Conservation (phyloP, 2,797 vertebrate genomes). For the Lithobates sylvaticus region DNA sequence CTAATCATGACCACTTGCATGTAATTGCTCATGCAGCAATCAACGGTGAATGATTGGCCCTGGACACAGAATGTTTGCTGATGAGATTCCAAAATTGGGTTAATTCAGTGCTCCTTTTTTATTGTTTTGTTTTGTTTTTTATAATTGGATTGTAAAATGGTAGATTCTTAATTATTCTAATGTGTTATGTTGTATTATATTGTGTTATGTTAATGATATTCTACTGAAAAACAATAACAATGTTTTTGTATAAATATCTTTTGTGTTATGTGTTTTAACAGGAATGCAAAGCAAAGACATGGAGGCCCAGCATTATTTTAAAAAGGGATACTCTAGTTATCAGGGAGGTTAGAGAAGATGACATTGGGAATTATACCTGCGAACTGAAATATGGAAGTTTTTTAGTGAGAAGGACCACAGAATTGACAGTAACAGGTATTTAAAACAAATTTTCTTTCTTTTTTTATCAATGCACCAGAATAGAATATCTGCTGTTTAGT, state of each 20-base stretch:
- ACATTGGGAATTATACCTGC: constrained; percentile 98
- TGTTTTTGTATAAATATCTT: not conserved
- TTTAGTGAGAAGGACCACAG: constrained; percentile 91
- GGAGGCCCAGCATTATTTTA: constrained; percentile 89
- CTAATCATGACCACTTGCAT: too few species aligned
- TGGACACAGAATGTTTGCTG: too few species aligned
- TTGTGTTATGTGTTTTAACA: constrained; percentile 70
- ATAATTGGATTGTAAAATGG: too few species aligned
- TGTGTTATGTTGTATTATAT: too few species aligned
- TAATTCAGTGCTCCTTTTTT: too few species aligned
- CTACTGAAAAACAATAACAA: too few species aligned
- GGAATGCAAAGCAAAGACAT: constrained; percentile 93
- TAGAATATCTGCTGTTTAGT: not conserved
- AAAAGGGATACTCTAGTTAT: constrained; percentile 89
- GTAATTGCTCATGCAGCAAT: too few species aligned
- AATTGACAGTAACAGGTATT: constrained; percentile 93
- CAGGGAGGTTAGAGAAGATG: constrained; percentile 94
- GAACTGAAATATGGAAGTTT: constrained; percentile 94
- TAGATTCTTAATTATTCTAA: too few species aligned
- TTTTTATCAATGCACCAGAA: not conserved
- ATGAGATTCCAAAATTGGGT: too few species aligned
- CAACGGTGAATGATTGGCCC: too few species aligned
- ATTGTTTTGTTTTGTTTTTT: too few species aligned
- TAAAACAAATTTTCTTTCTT: not conserved
- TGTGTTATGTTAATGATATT: too few species aligned